phyloP scores from a whole-genome alignment of 2,113 vertebrate genomes.

The Coryphaenoides rupestris region DNA sequence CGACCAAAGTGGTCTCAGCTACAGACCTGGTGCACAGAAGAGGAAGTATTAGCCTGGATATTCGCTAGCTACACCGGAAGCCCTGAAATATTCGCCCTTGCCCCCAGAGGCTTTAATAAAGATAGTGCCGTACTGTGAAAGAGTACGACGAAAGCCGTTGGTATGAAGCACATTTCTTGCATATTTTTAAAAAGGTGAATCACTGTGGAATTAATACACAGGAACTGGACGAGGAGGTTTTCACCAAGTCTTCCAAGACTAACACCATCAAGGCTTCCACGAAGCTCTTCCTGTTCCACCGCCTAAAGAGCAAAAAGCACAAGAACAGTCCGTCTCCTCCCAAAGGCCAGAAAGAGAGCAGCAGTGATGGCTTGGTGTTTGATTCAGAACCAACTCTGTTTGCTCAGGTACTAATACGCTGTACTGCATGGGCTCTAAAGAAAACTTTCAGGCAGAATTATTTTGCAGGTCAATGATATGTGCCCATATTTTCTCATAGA shows the following conservation, averaged over 20 bases:
- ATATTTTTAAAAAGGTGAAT: neutral
- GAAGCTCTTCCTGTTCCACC: conserved; percentile 89
- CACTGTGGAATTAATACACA: conserved; percentile 37
- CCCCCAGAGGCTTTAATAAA: no score
- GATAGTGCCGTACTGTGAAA: no score
- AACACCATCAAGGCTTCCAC: conserved; percentile 84
- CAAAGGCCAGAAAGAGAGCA: conserved; percentile 76
- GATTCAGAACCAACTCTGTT: conserved; percentile 47
- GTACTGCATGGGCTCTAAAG: no score
- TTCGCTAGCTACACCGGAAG: no score
- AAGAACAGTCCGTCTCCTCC: conserved; percentile 70
- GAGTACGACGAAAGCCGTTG: no score
- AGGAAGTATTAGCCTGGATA: no score
- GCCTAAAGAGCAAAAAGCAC: conserved; percentile 81
- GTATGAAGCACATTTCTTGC: no score
- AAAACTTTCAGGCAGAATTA: no score
- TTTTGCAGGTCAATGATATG: no score
- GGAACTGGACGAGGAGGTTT: conserved; percentile 82
- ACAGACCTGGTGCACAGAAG: no score
- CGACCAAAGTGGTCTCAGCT: no score
- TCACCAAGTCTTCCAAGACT: conserved; percentile 81
- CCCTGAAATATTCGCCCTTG: no score
- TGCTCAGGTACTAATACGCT: conserved; percentile 33
- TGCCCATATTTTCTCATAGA: neutral
- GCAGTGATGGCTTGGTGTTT: conserved; percentile 63